Conservation (phyloP, 2,797 vertebrate genomes). For the Aulostomus chinensis region DNA sequence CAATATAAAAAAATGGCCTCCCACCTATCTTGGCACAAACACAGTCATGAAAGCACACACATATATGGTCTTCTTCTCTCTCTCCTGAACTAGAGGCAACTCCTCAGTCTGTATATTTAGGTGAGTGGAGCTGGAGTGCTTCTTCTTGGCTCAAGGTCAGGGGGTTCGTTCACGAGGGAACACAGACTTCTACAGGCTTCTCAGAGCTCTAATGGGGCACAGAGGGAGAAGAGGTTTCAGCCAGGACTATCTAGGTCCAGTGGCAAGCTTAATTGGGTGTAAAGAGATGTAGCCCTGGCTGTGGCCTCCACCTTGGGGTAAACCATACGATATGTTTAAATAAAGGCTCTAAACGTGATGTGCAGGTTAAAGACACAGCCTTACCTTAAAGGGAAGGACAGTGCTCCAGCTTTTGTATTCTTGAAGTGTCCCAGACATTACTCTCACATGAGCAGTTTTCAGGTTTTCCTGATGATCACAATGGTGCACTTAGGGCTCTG, state of each 20-base stretch:
- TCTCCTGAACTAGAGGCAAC: constrained; percentile 41
- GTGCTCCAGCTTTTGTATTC: constrained; percentile 27
- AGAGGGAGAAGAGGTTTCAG: constrained; percentile 66
- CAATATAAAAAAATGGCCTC: constrained; percentile 43
- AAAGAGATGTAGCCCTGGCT: constrained; percentile 64
- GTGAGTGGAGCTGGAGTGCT: constrained; percentile 54
- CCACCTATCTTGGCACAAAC: constrained; percentile 36
- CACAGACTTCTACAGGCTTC: constrained; percentile 60
- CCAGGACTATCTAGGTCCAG: constrained; percentile 57
- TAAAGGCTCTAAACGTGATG: constrained; percentile 52
- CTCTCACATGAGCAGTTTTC: constrained; percentile 40
- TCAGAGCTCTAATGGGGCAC: constrained; percentile 77
- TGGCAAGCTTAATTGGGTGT: constrained; percentile 79
- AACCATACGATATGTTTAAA: constrained; percentile 66
- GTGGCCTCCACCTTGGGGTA: constrained; percentile 63
- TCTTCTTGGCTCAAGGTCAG: constrained; percentile 69
- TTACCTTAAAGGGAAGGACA: constrained; percentile 24
- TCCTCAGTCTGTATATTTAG: constrained; percentile 62
- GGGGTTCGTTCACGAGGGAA: constrained; percentile 66
- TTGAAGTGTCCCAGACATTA: constrained; percentile 28
- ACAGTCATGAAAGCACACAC: constrained; percentile 10
- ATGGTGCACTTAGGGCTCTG: constrained; percentile 42
- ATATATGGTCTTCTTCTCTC: constrained; percentile 3
- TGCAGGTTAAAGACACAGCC: constrained; percentile 49
- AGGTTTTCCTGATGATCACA: constrained; percentile 45